Evolutionary conservation across 2,113 vertebrate species (phyloP).

Genomic region (Lepisosteus oculatus): DNA sequence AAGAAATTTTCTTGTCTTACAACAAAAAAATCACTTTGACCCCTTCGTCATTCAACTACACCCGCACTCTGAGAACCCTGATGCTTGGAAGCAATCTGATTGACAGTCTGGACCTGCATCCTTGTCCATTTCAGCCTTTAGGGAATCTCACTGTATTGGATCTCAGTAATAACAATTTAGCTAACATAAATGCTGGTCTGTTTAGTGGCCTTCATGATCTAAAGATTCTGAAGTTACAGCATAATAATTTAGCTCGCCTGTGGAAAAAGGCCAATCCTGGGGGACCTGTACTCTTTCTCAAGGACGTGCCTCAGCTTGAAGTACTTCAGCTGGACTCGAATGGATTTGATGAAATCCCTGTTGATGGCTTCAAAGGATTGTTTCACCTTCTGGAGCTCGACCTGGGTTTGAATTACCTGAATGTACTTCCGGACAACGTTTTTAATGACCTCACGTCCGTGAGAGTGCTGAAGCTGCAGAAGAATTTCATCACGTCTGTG

Average conservation of each 20-base stretch:
- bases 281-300: constrained; percentile 83
- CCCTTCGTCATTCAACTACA: constrained; percentile 67
- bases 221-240: constrained; percentile 79
- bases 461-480: constrained; percentile 71
- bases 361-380: constrained; percentile 66
- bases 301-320: constrained; percentile 53
- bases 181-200: constrained; percentile 72
- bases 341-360: constrained; percentile 89
- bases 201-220: constrained; percentile 75
- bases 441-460: constrained; percentile 77
- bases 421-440: constrained; percentile 68
- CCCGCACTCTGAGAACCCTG: constrained; percentile 72
- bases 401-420: constrained; percentile 77
- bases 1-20: constrained; percentile 77
- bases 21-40: constrained; percentile 70
- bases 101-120: constrained; percentile 56
- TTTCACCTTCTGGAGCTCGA: constrained; percentile 63
- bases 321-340: constrained; percentile 80
- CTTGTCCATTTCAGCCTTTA: constrained; percentile 78
- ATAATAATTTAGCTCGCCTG: constrained; percentile 89
- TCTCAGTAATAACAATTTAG: constrained; percentile 93
- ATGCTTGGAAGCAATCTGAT: constrained; percentile 73
- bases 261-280: constrained; percentile 85
- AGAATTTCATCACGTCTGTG: constrained; percentile 86
- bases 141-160: constrained; percentile 77